phyloP scores from a whole-genome alignment of 2,888 invertebrate genomes.

The Parelbella ahira region DNA sequence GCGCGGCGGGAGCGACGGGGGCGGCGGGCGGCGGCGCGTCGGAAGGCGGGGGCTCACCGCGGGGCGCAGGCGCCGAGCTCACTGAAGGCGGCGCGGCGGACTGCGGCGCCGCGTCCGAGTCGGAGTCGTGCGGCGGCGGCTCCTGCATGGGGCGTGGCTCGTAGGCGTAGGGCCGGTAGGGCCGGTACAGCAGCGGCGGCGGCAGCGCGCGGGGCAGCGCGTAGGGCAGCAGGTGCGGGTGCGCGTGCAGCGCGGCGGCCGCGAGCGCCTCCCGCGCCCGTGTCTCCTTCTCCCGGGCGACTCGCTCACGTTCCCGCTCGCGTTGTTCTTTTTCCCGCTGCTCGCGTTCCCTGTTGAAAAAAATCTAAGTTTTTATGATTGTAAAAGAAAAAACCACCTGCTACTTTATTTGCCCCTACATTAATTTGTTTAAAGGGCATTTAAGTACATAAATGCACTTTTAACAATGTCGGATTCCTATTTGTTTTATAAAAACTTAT shows the following conservation, averaged over 20 bases:
- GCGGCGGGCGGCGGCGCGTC: not conserved
- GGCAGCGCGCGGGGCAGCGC: slow-evolving; percentile 43
- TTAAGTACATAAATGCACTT: no score
- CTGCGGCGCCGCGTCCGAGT: slow-evolving; percentile 29
- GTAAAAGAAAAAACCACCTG: not conserved
- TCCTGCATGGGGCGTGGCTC: slow-evolving; percentile 33
- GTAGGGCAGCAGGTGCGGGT: slow-evolving; percentile 42
- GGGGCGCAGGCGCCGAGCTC: slow-evolving; percentile 21
- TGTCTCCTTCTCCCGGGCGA: slow-evolving; percentile 66
- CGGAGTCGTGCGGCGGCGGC: slow-evolving; percentile 33
- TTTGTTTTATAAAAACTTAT: no score
- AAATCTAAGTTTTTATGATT: not conserved
- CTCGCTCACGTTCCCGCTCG: slow-evolving; percentile 60
- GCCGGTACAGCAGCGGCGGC: slow-evolving; percentile 52
- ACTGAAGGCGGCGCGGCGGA: slow-evolving; percentile 22
- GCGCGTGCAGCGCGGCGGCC: slow-evolving; percentile 43
- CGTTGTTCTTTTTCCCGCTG: slow-evolving; percentile 44
- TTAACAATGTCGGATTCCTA: no score
- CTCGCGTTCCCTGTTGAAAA: slow-evolving; percentile 54
- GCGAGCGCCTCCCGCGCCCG: slow-evolving; percentile 58
- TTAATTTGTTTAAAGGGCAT: no score
- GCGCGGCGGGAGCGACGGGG: slow-evolving; percentile 5
- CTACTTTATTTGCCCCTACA: no score
- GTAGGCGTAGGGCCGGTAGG: slow-evolving; percentile 54
- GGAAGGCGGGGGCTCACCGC: slow-evolving; percentile 16